Evolutionary conservation across 1,140 invertebrate genomes (phyloP).

Genomic region (Chionoecetes opilio): DNA sequence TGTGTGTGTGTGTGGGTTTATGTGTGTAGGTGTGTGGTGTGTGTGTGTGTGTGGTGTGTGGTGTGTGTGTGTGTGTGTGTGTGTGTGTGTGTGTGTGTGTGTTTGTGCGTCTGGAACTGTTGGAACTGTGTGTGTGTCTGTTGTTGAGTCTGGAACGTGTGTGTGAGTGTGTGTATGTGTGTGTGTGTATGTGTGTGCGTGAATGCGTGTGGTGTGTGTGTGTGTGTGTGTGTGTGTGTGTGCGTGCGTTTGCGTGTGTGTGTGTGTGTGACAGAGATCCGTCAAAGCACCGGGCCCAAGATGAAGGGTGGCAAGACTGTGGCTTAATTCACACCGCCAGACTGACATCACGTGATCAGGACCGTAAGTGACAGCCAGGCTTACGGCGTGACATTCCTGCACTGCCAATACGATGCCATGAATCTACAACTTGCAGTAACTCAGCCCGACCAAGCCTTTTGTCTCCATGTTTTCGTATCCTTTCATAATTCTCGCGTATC

Average conservation of each 20-base stretch:
- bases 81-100: not conserved
- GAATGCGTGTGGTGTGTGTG: slow-evolving; percentile 57
- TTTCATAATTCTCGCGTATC: no score
- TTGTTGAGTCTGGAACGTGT: not conserved
- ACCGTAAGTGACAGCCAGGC: no score
- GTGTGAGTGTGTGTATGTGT: slow-evolving; percentile 65
- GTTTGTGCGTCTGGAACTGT: slow-evolving; percentile 52
- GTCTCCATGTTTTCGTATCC: no score
- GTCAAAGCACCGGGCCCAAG: no score
- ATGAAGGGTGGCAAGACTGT: not conserved
- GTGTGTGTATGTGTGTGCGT: slow-evolving; percentile 27
- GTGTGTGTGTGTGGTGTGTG: slow-evolving; percentile 64
- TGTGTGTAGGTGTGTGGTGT: not conserved
- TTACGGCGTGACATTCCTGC: no score
- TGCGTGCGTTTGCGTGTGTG: not conserved
- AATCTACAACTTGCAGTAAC: no score
- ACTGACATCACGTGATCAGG: no score
- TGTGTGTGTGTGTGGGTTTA: not conserved
- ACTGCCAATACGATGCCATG: no score
- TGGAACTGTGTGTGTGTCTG: slow-evolving; percentile 6
- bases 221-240: slow-evolving; percentile 54
- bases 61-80: slow-evolving; percentile 21
- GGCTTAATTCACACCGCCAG: not conserved
- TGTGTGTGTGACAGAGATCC: not conserved
- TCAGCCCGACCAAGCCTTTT: no score